phyloP scores from a whole-genome alignment of 2,797 vertebrate genomes.

The Perdix hodgsoniae region DNA sequence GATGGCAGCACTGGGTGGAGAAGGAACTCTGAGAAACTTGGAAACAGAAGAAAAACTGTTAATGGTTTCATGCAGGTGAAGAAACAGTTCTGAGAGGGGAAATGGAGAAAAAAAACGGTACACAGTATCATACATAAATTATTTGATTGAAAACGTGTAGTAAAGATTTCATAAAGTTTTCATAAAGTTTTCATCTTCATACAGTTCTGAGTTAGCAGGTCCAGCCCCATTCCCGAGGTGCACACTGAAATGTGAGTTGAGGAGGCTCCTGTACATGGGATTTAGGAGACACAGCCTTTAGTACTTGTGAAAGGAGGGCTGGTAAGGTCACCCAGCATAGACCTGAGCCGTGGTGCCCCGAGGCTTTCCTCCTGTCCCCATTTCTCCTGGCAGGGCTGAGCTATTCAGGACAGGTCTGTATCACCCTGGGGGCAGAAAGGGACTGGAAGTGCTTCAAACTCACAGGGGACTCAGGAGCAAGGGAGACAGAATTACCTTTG shows the following conservation, averaged over 20 bases:
- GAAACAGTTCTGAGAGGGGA: background rate
- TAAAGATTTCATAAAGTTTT: background rate
- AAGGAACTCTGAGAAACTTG: constrained; percentile 42
- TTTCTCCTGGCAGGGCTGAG: background rate
- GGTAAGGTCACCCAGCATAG: background rate
- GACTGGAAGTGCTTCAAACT: background rate
- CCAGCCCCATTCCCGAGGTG: background rate
- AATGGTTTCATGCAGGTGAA: constrained; percentile 48
- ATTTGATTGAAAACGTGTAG: background rate
- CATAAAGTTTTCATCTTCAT: background rate
- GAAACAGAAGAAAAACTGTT: constrained; percentile 48
- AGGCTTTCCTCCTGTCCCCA: background rate
- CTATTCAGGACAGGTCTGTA: background rate
- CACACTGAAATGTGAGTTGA: background rate
- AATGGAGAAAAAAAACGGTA: background rate
- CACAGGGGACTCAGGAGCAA: background rate
- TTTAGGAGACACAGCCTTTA: background rate
- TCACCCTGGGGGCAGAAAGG: background rate
- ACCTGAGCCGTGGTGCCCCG: accelerated
- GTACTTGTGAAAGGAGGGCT: background rate
- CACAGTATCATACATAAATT: background rate
- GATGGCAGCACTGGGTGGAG: background rate
- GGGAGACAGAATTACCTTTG: background rate
- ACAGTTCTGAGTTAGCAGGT: background rate
- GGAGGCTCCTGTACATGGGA: background rate